Evolutionary conservation across 2,888 invertebrate species (phyloP), one percentile per base, ranked within the genome.

Genomic region (Melanchra persicariae): DNA sequence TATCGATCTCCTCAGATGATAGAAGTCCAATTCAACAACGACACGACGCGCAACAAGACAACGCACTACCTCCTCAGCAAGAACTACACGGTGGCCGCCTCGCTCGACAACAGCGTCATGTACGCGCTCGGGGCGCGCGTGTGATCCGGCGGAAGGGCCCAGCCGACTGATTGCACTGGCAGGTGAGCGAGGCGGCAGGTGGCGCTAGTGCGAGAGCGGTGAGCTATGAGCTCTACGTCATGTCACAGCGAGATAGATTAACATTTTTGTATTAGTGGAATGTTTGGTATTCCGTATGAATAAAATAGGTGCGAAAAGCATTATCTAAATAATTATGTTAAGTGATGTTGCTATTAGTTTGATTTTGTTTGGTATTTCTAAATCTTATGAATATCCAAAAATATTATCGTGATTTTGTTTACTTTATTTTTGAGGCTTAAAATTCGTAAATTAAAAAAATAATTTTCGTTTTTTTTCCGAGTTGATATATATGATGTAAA

Each of bases 1-100:
- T 30, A 30, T 30, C 30, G 6, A 30, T 30, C 30, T 34, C 10
- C 47, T 0, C 87, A 95, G 95, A 89, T 93, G 26, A 92, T 96
- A 26, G 95, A 96, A 59, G 87, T 92, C 19, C 92, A 90, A 1
- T 89, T 92, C 1, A 83, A 85, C 0, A 94, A 94, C 76, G 81
- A 83, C 0, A 59, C 73, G 1, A 86, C 87, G 0, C 88, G 92
- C 8, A 93, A 94, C 86, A 86, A 88, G 40, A 94, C 95, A 0
- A 91, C 91, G 0, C 69, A 87, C 0, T 92, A 91, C 78, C 90
- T 96, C 2, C 73, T 81, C 0, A 83, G 90, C 0, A 91, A 92
- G 88, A 94, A 94, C 89, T 96, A 96, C 88, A 91, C 92, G 0
- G 87, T 95, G 0, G 94, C 94, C 0, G 94, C 93, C 0, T 72